Evolutionary conservation across 2,113 vertebrate species (phyloP).

Genomic region (Phaethon lepturus): DNA sequence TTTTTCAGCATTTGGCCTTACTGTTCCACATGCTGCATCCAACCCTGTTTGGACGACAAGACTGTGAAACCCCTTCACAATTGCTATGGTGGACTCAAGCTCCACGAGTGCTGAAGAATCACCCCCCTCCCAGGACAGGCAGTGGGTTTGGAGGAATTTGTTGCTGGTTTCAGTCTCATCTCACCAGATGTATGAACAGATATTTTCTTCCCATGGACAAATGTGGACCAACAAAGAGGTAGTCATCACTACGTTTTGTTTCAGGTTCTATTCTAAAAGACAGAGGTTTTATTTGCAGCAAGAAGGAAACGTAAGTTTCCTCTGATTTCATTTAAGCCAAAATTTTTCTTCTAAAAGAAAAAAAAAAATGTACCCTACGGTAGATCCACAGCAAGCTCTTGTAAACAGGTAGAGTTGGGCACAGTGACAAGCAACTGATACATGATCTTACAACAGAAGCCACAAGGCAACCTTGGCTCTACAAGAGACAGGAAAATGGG

Average conservation of each 20-base stretch:
- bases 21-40: not conserved
- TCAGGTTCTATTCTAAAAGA: not conserved
- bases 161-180: not conserved
- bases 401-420: not conserved
- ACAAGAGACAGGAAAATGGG: not conserved
- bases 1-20: not conserved
- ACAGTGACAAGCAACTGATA: not conserved
- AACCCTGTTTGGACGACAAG: not conserved
- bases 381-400: not conserved
- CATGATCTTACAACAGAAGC: not conserved
- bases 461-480: not conserved
- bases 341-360: not conserved
- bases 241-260: not conserved
- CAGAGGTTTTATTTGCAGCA: not conserved
- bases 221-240: not conserved
- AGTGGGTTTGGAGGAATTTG: not conserved
- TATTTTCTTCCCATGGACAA: not conserved
- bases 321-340: not conserved
- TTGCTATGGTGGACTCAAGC: rapidly evolving
- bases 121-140: not conserved
- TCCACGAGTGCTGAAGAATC: not conserved
- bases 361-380: rapidly evolving
- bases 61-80: rapidly evolving
- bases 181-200: not conserved
- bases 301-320: not conserved